A percentile compares a stretch with the other conserved stretches of the same genome.
These are phyloP conservation scores for Lottia gigantea DNA, from an alignment of 2,888 invertebrate genomes.

Conservation along the genomic window DNA sequence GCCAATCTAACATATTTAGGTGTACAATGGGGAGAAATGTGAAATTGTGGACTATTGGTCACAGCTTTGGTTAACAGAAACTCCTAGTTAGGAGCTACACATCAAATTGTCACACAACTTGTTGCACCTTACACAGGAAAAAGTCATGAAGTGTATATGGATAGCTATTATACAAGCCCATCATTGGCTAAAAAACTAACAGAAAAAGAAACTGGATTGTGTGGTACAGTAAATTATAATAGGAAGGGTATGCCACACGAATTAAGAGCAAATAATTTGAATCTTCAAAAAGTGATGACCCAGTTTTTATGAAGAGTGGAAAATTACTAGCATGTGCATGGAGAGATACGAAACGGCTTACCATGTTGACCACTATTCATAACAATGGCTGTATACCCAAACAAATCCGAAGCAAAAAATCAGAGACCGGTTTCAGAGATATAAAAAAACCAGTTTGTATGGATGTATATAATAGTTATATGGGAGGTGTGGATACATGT, in stretches of 20 bases:
- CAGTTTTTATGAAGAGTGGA: slow-evolving; percentile 27
- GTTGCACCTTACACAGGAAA: too few relatives aligned
- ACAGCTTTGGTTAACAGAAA: too few relatives aligned
- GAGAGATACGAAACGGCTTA: slow-evolving; percentile 36
- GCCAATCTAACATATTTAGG: too few relatives aligned
- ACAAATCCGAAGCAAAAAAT: slow-evolving; percentile 16
- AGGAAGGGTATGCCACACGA: slow-evolving; percentile 29
- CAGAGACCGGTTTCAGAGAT: slow-evolving; percentile 12
- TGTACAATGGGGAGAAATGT: too few relatives aligned
- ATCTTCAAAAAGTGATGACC: slow-evolving; percentile 31
- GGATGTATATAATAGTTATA: slow-evolving; percentile 24
- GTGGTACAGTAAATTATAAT: slow-evolving; percentile 28
- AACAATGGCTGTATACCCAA: slow-evolving; percentile 11
- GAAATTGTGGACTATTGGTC: too few relatives aligned
- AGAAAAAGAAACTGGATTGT: slow-evolving; percentile 18
- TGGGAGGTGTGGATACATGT: slow-evolving; percentile 31
- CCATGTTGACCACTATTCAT: slow-evolving; percentile 17
- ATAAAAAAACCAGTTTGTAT: slow-evolving; percentile 23
- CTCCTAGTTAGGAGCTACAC: too few relatives aligned
- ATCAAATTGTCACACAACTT: too few relatives aligned
- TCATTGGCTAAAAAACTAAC: too few relatives aligned
- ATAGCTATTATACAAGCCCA: too few relatives aligned
- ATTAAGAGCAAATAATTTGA: slow-evolving; percentile 19
- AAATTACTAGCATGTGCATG: slow-evolving; percentile 34
- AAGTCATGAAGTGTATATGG: too few relatives aligned